Evolutionary conservation across 2,113 vertebrate genomes (phyloP).

Genomic region (Chloroceryle aenea): DNA sequence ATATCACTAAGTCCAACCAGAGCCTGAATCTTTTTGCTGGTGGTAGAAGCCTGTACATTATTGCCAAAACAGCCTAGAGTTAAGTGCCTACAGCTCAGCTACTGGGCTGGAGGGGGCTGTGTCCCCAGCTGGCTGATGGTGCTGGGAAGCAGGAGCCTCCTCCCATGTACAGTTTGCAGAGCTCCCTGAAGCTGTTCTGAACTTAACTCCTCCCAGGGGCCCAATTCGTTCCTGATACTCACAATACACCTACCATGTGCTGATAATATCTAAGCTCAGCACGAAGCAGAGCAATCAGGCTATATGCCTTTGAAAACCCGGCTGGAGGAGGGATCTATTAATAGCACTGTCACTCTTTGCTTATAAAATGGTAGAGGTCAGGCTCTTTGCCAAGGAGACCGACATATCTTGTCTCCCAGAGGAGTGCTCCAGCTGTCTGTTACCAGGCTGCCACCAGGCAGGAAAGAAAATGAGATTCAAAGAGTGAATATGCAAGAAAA

Average conservation of each 20-base stretch:
- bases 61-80: neutral
- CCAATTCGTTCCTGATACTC: neutral
- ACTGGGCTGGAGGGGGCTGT: neutral
- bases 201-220: neutral
- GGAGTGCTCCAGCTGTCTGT: constrained; percentile 32
- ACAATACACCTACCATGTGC: neutral
- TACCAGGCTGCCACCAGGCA: constrained; percentile 44
- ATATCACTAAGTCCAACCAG: neutral
- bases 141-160: neutral
- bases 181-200: neutral
- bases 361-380: constrained; percentile 49
- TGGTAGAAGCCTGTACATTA: neutral
- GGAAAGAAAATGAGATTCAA: constrained; percentile 28
- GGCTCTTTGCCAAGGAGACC: constrained; percentile 43
- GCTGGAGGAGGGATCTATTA: constrained; percentile 29
- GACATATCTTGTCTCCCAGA: constrained; percentile 14
- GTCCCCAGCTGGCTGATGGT: neutral
- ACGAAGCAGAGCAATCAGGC: neutral
- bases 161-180: neutral
- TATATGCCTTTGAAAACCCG: neutral
- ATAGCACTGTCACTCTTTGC: constrained; percentile 32
- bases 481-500: constrained; percentile 1
- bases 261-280: neutral
- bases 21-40: neutral
- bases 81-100: neutral